Conservation (phyloP, 2,113 vertebrate species). For the Myrmophylax atrothorax region DNA sequence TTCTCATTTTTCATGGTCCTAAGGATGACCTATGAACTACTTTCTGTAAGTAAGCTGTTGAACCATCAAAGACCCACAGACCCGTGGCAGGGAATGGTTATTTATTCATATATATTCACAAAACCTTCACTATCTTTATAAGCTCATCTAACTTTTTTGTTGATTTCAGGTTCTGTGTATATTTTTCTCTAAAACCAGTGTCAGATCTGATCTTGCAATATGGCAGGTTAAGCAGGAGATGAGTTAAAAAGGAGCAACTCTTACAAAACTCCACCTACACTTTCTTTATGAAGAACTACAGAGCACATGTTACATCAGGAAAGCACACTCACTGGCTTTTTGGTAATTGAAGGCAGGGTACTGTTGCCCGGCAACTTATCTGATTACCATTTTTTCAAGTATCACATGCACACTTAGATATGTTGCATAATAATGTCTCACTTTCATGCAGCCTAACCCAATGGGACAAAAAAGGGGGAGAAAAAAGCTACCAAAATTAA, state of each 20-base stretch:
- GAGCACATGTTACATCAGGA: conserved; percentile 33
- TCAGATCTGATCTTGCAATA: background rate
- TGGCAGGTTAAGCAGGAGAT: background rate
- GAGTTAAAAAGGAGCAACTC: conserved; percentile 16
- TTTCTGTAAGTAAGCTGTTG: background rate
- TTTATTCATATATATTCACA: background rate
- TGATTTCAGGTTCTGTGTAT: background rate
- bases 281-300: conserved; percentile 22
- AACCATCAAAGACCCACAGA: background rate
- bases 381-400: conserved; percentile 70
- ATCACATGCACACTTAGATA: conserved; percentile 57
- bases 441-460: conserved; percentile 17
- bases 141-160: background rate
- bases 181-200: background rate
- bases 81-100: background rate
- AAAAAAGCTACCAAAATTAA: background rate
- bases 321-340: conserved; percentile 49
- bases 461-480: background rate
- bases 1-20: background rate
- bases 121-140: background rate
- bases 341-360: conserved; percentile 56
- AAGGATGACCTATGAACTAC: background rate
- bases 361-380: conserved; percentile 67
- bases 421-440: conserved; percentile 53
- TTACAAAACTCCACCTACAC: conserved; percentile 49